phyloP scores from a whole-genome alignment of 2,888 invertebrate species.

The Erebia aethiops region DNA sequence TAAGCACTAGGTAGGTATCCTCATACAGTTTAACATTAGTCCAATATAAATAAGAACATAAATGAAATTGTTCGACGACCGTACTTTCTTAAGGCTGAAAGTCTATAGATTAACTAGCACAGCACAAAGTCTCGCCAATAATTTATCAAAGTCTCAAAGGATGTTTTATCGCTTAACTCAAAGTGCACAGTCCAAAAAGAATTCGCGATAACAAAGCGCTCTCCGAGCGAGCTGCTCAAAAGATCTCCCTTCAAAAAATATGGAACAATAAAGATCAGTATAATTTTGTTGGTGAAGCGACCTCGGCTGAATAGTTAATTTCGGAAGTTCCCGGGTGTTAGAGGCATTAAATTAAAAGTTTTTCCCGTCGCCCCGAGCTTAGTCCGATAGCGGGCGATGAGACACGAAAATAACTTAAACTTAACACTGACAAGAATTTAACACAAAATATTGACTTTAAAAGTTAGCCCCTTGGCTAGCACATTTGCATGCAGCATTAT shows the following conservation, averaged over 20 bases:
- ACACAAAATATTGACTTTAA: background rate
- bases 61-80: too few species aligned
- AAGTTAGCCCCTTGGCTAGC: too few species aligned
- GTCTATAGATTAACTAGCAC: slow-evolving; percentile 16
- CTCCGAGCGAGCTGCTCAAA: slow-evolving; percentile 40
- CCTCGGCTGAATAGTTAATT: slow-evolving; percentile 51
- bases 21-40: too few species aligned
- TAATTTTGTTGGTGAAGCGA: slow-evolving; percentile 52
- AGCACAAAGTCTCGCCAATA: slow-evolving; percentile 27
- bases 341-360: slow-evolving; percentile 46
- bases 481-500: too few species aligned
- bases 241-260: slow-evolving; percentile 50
- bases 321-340: slow-evolving; percentile 41
- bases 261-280: slow-evolving; percentile 58
- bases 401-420: background rate
- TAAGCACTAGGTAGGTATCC: too few species aligned
- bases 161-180: slow-evolving; percentile 55
- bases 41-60: too few species aligned
- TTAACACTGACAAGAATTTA: background rate
- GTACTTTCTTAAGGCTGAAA: too few species aligned
- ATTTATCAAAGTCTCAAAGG: slow-evolving; percentile 58
- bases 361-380: background rate
- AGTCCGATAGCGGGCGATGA: background rate
- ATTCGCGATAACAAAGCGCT: slow-evolving; percentile 57
- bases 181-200: slow-evolving; percentile 47